These are phyloP conservation scores for Melanotaenia trifasciata DNA, from an alignment of 2,797 vertebrate genomes.

Conservation along the genomic window DNA sequence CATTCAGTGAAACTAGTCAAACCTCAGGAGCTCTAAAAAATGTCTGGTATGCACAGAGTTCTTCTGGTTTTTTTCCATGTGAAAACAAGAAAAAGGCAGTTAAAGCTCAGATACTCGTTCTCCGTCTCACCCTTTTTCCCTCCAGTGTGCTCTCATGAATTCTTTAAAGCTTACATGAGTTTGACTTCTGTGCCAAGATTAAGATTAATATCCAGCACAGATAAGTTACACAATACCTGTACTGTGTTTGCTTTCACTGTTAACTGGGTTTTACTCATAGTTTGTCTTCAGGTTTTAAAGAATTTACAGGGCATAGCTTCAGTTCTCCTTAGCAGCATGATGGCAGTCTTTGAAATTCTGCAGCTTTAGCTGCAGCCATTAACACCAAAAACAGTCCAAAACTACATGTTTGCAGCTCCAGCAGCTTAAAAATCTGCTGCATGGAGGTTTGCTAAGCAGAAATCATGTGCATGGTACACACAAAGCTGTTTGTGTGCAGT, in stretches of 20 bases:
- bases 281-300: constrained; percentile 34
- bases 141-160: neutral
- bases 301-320: too few relatives aligned
- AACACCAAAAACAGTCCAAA: too few relatives aligned
- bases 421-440: too few relatives aligned
- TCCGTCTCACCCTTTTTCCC: neutral
- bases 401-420: too few relatives aligned
- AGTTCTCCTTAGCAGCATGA: neutral
- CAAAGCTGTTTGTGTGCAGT: neutral
- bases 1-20: too few relatives aligned
- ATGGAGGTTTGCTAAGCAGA: too few relatives aligned
- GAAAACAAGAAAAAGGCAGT: neutral
- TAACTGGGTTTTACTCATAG: constrained; percentile 34
- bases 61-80: constrained; percentile 41
- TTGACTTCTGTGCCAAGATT: neutral
- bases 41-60: constrained; percentile 49
- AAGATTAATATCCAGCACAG: neutral
- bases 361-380: too few relatives aligned
- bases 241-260: neutral
- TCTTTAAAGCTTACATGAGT: constrained; percentile 10
- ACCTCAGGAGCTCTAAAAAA: constrained; percentile 17
- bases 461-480: neutral
- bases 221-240: neutral
- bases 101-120: neutral
- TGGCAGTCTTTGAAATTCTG: neutral